phyloP scores from a whole-genome alignment of 2,113 vertebrate species.

The Mastomys natalensis region DNA sequence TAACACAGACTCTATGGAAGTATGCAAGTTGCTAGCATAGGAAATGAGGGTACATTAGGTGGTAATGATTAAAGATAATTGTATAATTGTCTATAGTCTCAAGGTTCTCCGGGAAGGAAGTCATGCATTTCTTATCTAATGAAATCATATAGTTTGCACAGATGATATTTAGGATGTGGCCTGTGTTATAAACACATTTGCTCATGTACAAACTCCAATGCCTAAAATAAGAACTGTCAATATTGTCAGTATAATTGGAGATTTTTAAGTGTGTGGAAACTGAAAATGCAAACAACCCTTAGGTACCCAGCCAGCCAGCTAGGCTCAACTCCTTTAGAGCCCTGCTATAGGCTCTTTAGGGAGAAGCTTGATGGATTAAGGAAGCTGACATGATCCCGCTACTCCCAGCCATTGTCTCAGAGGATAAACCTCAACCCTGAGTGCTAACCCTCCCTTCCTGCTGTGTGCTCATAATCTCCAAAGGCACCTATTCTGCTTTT shows the following conservation, averaged over 20 bases:
- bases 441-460: background rate
- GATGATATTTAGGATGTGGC: background rate
- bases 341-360: background rate
- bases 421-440: background rate
- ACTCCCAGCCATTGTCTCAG: background rate
- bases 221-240: background rate
- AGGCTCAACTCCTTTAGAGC: background rate
- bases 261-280: background rate
- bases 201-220: background rate
- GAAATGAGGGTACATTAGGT: background rate
- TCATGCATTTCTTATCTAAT: background rate
- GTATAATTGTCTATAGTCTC: background rate
- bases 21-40: background rate
- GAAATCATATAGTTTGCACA: background rate
- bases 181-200: rapidly evolving
- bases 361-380: background rate
- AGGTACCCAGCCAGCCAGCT: background rate
- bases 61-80: background rate
- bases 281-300: background rate
- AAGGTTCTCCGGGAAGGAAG: background rate
- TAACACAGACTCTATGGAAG: background rate
- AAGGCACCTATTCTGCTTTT: background rate
- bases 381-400: background rate
- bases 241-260: background rate
- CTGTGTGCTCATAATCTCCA: background rate